Conservation (phyloP, 2,797 vertebrate genomes). For the Sciaenops ocellatus region DNA sequence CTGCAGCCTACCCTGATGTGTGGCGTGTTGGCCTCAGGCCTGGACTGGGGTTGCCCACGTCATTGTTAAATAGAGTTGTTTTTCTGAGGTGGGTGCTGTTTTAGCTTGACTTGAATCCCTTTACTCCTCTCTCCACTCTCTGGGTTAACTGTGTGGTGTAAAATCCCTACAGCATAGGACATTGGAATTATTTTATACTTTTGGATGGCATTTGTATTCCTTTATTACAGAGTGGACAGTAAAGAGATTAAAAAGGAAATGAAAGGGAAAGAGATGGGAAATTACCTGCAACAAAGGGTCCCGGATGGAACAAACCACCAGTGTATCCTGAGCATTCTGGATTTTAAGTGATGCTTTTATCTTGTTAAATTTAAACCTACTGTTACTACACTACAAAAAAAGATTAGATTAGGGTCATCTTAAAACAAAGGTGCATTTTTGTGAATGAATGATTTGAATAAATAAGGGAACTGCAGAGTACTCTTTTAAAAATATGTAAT, state of each 20-base stretch:
- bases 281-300: background rate
- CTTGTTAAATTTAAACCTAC: constrained; percentile 4
- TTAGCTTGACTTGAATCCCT: background rate
- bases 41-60: background rate
- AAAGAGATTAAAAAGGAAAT: background rate
- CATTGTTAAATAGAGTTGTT: constrained; percentile 13
- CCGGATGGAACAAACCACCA: background rate
- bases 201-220: background rate
- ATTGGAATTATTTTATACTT: background rate
- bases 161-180: background rate
- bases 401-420: background rate
- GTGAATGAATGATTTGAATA: constrained; percentile 1
- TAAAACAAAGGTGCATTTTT: constrained; percentile 5
- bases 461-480: background rate
- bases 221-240: background rate
- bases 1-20: background rate
- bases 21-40: background rate
- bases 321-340: background rate
- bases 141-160: background rate
- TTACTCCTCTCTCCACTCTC: background rate
- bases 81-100: background rate
- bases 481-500: background rate
- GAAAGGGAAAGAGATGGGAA: background rate
- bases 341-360: background rate
- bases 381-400: background rate